phyloP scores from a whole-genome alignment of 2,797 vertebrate species.

The Lycodopsis pacificus region DNA sequence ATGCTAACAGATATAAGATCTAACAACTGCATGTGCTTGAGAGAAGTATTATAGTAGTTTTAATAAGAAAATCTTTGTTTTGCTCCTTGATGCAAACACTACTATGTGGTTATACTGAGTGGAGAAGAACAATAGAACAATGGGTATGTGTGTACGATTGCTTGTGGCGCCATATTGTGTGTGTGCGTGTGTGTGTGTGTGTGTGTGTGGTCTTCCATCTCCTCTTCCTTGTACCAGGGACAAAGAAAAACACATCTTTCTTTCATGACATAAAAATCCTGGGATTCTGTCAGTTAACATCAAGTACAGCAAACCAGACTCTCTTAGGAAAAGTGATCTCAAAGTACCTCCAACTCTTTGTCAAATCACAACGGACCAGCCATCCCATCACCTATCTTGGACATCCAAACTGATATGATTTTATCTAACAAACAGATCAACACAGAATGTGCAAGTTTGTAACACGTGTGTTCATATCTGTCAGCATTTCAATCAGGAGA shows the following conservation, averaged over 20 bases:
- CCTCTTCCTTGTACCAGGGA: constrained; percentile 16
- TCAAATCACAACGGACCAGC: constrained; percentile 24
- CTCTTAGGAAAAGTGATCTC: neutral
- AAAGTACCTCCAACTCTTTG: neutral
- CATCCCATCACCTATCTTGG: neutral
- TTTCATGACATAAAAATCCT: constrained; percentile 14
- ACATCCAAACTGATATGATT: neutral
- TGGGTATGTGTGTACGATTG: constrained; percentile 61
- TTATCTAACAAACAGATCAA: neutral
- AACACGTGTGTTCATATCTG: constrained; percentile 12
- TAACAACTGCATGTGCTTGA: constrained; percentile 20
- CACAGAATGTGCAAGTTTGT: neutral
- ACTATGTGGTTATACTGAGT: constrained; percentile 36
- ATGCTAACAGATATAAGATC: constrained; percentile 10
- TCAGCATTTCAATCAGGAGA: neutral
- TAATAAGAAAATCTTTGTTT: constrained; percentile 34
- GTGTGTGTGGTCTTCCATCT: constrained; percentile 20
- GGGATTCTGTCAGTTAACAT: neutral
- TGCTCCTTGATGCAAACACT: constrained; percentile 53
- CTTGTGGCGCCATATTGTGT: constrained; percentile 55
- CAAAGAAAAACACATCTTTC: constrained; percentile 35
- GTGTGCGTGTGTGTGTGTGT: constrained; percentile 39
- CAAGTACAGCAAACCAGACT: neutral
- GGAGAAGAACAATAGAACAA: constrained; percentile 76
- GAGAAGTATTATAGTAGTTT: neutral